Evolutionary conservation across 2,888 invertebrate species (phyloP).

Genomic region (Scaptomyza cyrtandrae): DNA sequence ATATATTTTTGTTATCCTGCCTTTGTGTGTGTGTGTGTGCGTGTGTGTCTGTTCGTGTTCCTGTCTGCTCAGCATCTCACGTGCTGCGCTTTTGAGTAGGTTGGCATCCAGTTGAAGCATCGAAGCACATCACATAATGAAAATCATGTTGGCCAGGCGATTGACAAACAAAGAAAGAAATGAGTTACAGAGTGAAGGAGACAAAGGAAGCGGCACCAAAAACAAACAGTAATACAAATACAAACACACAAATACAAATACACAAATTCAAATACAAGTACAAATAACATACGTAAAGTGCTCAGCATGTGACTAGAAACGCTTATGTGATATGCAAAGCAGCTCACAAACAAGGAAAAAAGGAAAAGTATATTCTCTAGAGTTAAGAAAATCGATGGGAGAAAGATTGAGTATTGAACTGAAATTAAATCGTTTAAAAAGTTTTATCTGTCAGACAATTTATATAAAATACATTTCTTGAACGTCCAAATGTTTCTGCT

Average conservation of each 20-base stretch:
- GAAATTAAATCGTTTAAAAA: neutral
- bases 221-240: slow-evolving; percentile 31
- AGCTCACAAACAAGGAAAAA: slow-evolving; percentile 4
- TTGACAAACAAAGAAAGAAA: slow-evolving; percentile 34
- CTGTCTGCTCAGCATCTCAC: slow-evolving; percentile 35
- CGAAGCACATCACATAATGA: slow-evolving; percentile 32
- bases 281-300: slow-evolving; percentile 18
- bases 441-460: neutral
- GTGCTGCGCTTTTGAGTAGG: slow-evolving; percentile 31
- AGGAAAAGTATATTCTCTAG: neutral
- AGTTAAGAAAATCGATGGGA: neutral
- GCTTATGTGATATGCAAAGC: slow-evolving; percentile 39
- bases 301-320: slow-evolving; percentile 42
- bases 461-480: neutral
- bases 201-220: slow-evolving; percentile 14
- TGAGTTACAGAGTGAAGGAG: neutral
- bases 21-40: slow-evolving; percentile 12
- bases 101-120: slow-evolving; percentile 3
- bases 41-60: slow-evolving; percentile 10
- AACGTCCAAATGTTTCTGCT: no score
- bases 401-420: neutral
- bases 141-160: slow-evolving; percentile 36
- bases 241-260: slow-evolving; percentile 29
- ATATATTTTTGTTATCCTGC: slow-evolving; percentile 23
- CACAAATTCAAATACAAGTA: slow-evolving; percentile 33